A percentile compares a stretch with the other conserved stretches of the same genome.
These are phyloP conservation scores for Hydrolagus colliei DNA, from an alignment of 2,797 vertebrate species.

Conservation along the genomic window DNA sequence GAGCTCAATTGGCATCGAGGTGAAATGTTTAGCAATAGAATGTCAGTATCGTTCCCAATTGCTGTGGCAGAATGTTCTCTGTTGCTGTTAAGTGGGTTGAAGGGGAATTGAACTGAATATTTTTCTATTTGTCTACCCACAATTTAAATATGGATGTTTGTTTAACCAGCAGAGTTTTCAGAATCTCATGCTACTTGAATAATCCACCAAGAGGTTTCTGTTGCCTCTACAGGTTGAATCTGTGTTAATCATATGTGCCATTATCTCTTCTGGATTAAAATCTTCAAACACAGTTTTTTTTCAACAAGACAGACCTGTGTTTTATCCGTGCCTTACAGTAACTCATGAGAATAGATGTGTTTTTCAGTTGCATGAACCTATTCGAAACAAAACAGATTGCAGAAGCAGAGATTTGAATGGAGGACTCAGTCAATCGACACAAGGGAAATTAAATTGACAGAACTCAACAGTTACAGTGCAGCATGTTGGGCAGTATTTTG, in stretches of 20 bases:
- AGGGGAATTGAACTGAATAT: neutral
- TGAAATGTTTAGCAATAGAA: too few relatives aligned
- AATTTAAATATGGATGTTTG: neutral
- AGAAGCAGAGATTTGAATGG: neutral
- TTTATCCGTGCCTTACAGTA: neutral
- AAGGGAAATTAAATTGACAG: neutral
- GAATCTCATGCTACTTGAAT: neutral
- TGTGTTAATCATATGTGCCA: neutral
- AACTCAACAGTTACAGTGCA: neutral
- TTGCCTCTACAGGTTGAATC: neutral
- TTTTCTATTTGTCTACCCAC: neutral
- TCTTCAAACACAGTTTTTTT: neutral
- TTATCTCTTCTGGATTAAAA: neutral
- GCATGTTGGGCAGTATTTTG: neutral
- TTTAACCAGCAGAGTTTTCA: neutral
- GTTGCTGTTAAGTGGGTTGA: too few relatives aligned
- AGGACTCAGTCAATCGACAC: neutral
- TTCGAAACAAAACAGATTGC: neutral
- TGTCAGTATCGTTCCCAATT: too few relatives aligned
- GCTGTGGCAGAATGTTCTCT: too few relatives aligned
- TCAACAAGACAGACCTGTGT: neutral
- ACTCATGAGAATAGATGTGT: neutral
- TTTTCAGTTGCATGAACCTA: neutral
- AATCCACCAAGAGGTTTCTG: neutral
- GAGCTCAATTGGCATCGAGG: too few relatives aligned